Evolutionary conservation across 1,140 invertebrate genomes (phyloP), one percentile per base, ranked within the genome.

Genomic region (Vollenhovia emeryi): DNA sequence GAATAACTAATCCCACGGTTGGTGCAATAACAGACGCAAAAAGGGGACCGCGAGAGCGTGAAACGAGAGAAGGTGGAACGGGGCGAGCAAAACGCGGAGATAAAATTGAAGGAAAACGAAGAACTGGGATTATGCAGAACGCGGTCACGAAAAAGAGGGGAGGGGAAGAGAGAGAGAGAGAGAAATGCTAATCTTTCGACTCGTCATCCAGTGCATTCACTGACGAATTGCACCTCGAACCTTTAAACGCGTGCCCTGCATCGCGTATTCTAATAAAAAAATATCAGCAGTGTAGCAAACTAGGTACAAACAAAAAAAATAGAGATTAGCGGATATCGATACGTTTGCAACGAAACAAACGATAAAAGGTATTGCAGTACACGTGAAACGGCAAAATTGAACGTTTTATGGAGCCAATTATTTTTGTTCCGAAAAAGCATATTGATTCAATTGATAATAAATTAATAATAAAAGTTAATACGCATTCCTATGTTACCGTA

Each of bases 71-170:
- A 43, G 24, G 76, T 27, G 24, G 27, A 43, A 80, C 30, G 21
- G 30, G 11, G 24, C 27, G n/a, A 57, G 48, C 36, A 18, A 48
- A 75, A 43, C 55, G 30, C 33, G 21, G 24, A 50, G 59, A 66
- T 79, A 36, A 66, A 79, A 66, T 66, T 66, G 60, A 66, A 79
- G 75, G 75, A 68, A 79, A 79, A 79, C 60, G 60, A 66, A 66
- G 75, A 30, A 66, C 45, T 15, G 21, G 75, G 21, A 79, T 79
- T 66, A 79, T 66, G 43, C 21, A 66, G 13, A 66, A 79, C 21
- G 15, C 24, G 55, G 24, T 45, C 30, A 30, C 21, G n/a, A 24
- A 18, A 24, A 79, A 24, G 13, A 66, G 9, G 15, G 11, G 33
- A 21, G 9, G 6, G 3, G 11, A 36, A 30, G 18, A 60, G 11